phyloP scores from a whole-genome alignment of 1,140 invertebrate genomes.

The Sarcophaga peregrina region DNA sequence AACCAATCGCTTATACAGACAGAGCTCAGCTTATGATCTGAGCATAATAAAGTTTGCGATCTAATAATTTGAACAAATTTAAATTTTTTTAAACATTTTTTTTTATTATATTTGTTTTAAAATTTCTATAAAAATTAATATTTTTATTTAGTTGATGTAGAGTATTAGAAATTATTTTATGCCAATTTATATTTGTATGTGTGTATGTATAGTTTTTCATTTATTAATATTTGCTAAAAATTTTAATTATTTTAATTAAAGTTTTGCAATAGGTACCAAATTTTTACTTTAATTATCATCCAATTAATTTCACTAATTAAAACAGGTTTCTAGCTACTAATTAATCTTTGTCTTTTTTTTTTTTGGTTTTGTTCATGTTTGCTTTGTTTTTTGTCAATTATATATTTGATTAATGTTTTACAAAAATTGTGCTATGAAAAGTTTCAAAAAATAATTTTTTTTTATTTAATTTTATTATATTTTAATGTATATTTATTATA shows the following conservation, averaged over 20 bases:
- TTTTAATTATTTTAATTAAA: constrained; percentile 34
- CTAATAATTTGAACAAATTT: too few species aligned
- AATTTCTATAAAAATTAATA: too few species aligned
- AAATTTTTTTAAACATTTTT: too few species aligned
- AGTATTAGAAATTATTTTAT: too few species aligned
- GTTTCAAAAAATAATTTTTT: constrained; percentile 61
- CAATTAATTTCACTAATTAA: constrained; percentile 52
- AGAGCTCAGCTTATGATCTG: too few species aligned
- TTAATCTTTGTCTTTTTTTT: constrained; percentile 43
- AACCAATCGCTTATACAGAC: too few species aligned
- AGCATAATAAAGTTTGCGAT: too few species aligned
- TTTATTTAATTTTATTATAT: constrained; percentile 47
- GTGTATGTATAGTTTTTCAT: constrained; percentile 13
- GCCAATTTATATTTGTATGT: constrained; percentile 8
- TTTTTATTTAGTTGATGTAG: too few species aligned
- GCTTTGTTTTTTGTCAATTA: not conserved
- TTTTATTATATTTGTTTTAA: too few species aligned
- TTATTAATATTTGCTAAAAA: constrained; percentile 17
- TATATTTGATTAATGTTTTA: constrained; percentile 50
- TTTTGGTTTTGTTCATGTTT: constrained; percentile 31
- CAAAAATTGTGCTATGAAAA: constrained; percentile 66
- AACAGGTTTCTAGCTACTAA: constrained; percentile 40
- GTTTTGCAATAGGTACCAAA: constrained; percentile 24
- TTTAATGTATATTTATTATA: constrained; percentile 29
- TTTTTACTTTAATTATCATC: constrained; percentile 50